Evolutionary conservation across 2,113 vertebrate species (phyloP).

Genomic region (Pundamilia nyererei): DNA sequence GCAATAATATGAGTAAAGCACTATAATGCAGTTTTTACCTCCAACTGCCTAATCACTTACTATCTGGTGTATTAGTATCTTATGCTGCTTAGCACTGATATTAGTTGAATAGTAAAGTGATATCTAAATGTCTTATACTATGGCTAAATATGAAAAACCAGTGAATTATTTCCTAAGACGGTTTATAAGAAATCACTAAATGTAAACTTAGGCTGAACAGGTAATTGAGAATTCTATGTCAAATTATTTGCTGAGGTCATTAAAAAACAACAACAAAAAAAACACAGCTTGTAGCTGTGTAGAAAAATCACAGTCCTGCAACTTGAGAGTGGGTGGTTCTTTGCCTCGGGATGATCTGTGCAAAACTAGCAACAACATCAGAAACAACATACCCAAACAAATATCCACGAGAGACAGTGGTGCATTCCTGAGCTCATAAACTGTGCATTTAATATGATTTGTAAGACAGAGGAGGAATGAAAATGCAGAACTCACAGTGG

Average conservation of each 20-base stretch:
- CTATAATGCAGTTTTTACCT: neutral
- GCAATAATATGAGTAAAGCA: neutral
- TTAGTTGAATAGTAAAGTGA: neutral
- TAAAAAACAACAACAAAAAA: neutral
- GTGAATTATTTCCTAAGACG: neutral
- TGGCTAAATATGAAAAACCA: neutral
- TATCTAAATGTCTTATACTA: neutral
- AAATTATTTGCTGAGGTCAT: neutral
- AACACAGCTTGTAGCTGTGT: neutral
- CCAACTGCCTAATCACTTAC: neutral
- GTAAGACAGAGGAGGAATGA: neutral
- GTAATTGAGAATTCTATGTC: neutral
- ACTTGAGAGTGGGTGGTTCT: conserved; percentile 14
- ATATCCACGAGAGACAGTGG: conserved; percentile 24
- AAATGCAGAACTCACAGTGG: neutral
- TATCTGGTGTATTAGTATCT: neutral
- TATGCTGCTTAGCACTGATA: neutral
- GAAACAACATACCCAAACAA: conserved; percentile 32
- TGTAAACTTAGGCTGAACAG: neutral
- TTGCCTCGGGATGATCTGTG: conserved; percentile 29
- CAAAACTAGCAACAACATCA: conserved; percentile 33
- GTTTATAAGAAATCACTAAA: neutral
- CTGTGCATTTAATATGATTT: conserved; percentile 21
- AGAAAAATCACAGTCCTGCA: conserved; percentile 7
- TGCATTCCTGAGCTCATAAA: conserved; percentile 12